Evolutionary conservation across 2,888 invertebrate species (phyloP), one percentile per base, ranked within the genome.

Genomic region (Gnatocerus cornutus): DNA sequence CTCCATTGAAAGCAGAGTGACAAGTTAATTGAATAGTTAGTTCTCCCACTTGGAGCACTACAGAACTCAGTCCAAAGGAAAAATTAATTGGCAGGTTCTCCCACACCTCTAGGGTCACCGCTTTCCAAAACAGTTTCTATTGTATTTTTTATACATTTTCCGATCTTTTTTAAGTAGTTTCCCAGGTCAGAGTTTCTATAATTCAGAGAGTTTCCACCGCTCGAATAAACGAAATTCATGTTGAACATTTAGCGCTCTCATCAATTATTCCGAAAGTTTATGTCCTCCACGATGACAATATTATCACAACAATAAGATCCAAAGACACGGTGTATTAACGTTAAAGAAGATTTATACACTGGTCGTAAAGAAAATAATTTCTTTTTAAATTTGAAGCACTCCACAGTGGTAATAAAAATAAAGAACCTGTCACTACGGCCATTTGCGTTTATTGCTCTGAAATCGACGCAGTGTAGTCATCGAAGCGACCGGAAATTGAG

Each of bases 341-440:
- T 39, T 21, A 29, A 30, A 46, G 48, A 50, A 61, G 58, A 58
- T 58, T 58, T 58, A 58, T 45, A 43, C 29, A 9, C 8, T 29
- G 33, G 61, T 50, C 61, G 61, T 61, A 61, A 61, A 61, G 10
- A 46, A 61, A 48, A 50, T 61, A 48, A 59, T 61, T 50, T 61
- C 61, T 13, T 50, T 48, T 48, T 1, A 16, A 58, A 33, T 50
- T 61, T 61, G 12, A 61, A 29, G 13, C 61, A 61, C 37, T 61
- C 13, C 30, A 21, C 45, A 33, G 10, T 10, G 39, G 48, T 16
- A 48, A 16, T 61, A 61, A 61, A 61, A 61, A 45, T 16, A 16
- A 59, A 59, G 16, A 14, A 61, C 48, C 29, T 59, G 59, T 59
- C 59, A 59, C 33, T 45, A 59, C 59, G 46, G 10, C 46, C 59